These are phyloP conservation scores for Protonemura montana DNA, from an alignment of 2,888 invertebrate genomes.

Conservation along the genomic window DNA sequence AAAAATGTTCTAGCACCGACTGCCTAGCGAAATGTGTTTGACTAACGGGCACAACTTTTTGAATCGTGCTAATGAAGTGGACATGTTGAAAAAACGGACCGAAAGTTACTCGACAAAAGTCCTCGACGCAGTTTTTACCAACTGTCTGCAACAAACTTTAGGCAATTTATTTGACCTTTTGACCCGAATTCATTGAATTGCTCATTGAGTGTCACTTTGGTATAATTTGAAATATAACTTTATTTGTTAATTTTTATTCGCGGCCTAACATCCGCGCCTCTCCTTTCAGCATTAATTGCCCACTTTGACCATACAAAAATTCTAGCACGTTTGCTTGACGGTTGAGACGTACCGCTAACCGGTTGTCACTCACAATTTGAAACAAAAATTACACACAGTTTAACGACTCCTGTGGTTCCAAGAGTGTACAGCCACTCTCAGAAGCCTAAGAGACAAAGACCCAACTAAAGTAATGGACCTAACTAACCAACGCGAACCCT, in stretches of 20 bases:
- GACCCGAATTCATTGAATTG: not conserved
- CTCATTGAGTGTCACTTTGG: not conserved
- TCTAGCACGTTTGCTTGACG: not conserved
- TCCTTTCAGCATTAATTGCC: not conserved
- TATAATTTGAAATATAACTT: not conserved
- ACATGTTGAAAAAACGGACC: not conserved
- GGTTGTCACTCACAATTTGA: not conserved
- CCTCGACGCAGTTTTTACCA: not conserved
- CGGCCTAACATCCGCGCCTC: not conserved
- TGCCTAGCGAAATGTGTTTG: not conserved
- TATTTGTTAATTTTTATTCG: not conserved
- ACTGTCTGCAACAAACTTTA: not conserved
- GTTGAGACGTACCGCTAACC: not conserved
- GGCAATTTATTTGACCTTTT: not conserved
- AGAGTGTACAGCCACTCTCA: not conserved
- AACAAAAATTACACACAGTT: not conserved
- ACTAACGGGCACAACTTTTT: not conserved
- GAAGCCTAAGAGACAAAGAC: not conserved
- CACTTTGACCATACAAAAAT: not conserved
- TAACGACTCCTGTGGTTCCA: not conserved
- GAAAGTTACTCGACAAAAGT: not conserved
- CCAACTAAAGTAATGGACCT: too few relatives aligned
- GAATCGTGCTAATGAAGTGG: not conserved
- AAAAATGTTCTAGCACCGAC: not conserved
- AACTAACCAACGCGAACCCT: not conserved